Evolutionary conservation across 2,113 vertebrate species (phyloP).

Genomic region (Herpailurus yagouaroundi): DNA sequence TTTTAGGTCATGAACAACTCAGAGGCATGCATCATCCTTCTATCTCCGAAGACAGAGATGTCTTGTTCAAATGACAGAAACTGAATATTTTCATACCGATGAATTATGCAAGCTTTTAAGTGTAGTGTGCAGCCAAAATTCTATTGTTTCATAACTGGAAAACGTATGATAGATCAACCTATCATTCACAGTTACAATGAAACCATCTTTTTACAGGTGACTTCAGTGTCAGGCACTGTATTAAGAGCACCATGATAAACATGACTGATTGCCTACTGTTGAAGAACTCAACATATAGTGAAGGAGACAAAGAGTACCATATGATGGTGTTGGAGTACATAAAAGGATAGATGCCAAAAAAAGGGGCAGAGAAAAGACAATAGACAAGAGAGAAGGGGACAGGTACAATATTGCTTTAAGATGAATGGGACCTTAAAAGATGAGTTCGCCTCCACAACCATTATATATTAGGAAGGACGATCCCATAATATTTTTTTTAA

Average conservation of each 20-base stretch:
- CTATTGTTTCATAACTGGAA: neutral
- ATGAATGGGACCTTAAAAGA: neutral
- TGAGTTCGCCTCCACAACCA: neutral
- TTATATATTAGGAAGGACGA: neutral
- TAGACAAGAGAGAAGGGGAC: neutral
- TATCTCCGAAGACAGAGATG: neutral
- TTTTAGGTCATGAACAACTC: neutral
- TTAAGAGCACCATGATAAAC: neutral
- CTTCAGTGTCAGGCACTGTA: no score
- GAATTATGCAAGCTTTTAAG: neutral
- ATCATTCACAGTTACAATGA: neutral
- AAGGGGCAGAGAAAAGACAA: neutral
- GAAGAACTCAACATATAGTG: neutral
- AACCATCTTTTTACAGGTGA: neutral
- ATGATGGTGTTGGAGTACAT: neutral
- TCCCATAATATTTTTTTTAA: neutral
- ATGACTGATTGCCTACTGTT: neutral
- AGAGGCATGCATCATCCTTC: neutral
- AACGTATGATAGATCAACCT: neutral
- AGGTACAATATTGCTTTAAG: neutral
- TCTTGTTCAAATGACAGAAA: neutral
- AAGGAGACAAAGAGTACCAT: neutral
- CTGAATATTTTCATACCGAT: neutral
- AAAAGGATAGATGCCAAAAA: neutral
- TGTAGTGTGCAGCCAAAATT: neutral